Conservation (phyloP, 53 echinoderm and acorn worm species). For the Luidia sarsii region DNA sequence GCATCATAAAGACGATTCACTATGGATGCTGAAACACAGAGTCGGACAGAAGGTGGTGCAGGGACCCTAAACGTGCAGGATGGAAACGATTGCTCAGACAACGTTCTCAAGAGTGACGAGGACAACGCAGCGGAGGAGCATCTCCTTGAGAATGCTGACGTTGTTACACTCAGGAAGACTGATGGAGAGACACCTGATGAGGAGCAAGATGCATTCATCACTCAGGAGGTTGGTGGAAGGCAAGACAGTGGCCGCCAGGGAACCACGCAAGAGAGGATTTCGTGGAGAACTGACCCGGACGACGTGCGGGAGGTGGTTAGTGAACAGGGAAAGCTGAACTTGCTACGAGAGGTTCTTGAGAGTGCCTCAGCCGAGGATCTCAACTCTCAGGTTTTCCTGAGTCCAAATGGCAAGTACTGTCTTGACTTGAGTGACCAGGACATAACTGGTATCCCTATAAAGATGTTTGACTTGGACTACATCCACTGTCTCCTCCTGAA, state of each 20-base stretch:
- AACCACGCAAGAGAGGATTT: constrained; percentile 1
- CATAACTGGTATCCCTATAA: constrained; percentile 35
- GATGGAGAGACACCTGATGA: neutral
- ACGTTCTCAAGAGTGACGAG: neutral
- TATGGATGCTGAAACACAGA: too few species aligned
- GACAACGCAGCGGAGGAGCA: neutral
- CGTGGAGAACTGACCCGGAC: constrained; percentile 1
- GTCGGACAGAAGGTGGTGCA: too few species aligned
- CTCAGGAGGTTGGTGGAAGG: constrained; percentile 2
- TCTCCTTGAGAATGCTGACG: neutral
- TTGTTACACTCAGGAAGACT: too few species aligned
- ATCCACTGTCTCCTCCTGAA: constrained; percentile 69
- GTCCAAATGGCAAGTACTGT: constrained; percentile 67
- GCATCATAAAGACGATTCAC: too few species aligned
- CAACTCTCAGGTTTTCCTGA: constrained; percentile 53
- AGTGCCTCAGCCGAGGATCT: constrained; percentile 56
- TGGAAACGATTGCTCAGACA: neutral
- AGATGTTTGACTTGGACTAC: constrained; percentile 47
- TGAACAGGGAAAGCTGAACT: constrained; percentile 40
- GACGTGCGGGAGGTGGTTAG: neutral
- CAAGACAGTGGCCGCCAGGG: neutral
- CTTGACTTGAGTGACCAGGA: constrained; percentile 66
- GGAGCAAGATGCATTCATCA: constrained; percentile 39
- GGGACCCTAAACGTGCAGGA: too few species aligned
- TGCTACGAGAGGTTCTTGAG: constrained; percentile 49